A percentile compares a stretch with the other conserved stretches of the same genome.
phyloP scores from a whole-genome alignment of 1,140 invertebrate genomes.

The Melitaea cinxia region DNA sequence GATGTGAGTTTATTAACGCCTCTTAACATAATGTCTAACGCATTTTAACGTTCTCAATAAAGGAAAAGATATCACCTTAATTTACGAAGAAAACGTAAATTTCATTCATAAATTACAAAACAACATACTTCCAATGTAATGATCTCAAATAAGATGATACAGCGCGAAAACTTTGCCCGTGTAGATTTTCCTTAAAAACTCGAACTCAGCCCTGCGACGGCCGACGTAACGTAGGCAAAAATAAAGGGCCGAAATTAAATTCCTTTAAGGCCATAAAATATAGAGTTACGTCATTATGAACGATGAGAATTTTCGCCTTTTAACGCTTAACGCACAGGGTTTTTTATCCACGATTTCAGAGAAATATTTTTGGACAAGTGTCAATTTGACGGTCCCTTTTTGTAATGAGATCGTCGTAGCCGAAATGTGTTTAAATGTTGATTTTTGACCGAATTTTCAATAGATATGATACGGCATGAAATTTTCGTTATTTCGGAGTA shows the following conservation, averaged over 20 bases:
- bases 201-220: constrained; percentile 20
- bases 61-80: too few relatives aligned
- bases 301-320: constrained; percentile 44
- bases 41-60: too few relatives aligned
- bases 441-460: constrained; percentile 1
- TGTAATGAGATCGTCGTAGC: constrained; percentile 26
- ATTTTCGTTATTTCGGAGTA: neutral
- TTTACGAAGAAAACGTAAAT: neutral
- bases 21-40: too few relatives aligned
- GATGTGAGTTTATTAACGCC: too few relatives aligned
- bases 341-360: constrained; percentile 13
- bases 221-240: constrained; percentile 55
- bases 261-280: constrained; percentile 65
- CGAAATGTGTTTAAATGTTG: constrained; percentile 1
- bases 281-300: constrained; percentile 72
- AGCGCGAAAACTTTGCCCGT: constrained; percentile 6
- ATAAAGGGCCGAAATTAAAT: constrained; percentile 71
- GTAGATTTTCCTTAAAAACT: constrained; percentile 20
- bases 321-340: constrained; percentile 24
- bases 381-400: constrained; percentile 30
- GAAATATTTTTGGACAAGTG: constrained; percentile 27
- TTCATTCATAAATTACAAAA: neutral
- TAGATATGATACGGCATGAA: neutral
- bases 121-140: neutral
- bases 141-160: constrained; percentile 7